Evolutionary conservation across 2,888 invertebrate species (phyloP), one percentile per base, ranked within the genome.

Genomic region (Lepidochitona cinerea): DNA sequence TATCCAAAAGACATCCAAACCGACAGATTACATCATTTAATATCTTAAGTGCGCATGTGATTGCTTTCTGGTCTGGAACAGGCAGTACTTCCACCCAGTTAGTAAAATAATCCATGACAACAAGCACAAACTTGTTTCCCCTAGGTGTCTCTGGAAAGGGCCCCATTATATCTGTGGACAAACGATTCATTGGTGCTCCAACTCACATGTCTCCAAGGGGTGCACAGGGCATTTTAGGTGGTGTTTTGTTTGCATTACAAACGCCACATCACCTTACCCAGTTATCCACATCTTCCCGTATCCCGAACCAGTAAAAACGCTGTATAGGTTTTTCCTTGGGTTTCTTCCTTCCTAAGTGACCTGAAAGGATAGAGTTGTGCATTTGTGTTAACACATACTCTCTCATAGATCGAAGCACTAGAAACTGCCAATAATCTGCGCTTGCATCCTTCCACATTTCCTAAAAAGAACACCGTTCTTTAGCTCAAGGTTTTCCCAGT

Each of bases 171-270:
- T 77, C 77, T n/a, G 72, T 49, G 0, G 72, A 68, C 5, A 75
- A 26, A 14, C 77, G 65, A 64, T 75, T 73, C 52, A 77, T 36
- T 4, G 73, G 71, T 23, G 68, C 68, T n/a, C 77, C 75, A n/a
- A 75, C 71, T 18, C 52, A 23, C 23, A 59, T 70, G 59, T 66
- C 52, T 12, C 32, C 32, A 37, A 76, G 52, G 23, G 65, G 53
- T 12, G 68, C 75, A 67, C 66, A 69, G 23, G 36, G 37, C 12
- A 26, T 37, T 5, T 35, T 35, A 1, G 3, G 29, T 36, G 69
- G 68, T n/a, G 41, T 35, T 37, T 77, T 77, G 14, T 64, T 52
- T 9, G 33, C 32, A 26, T 66, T 53, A 52, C 75, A 77, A 32
- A 33, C 32, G n/a, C n/a, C 26, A 59, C 77, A 75, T 14, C 14